Evolutionary conservation across 2,888 invertebrate species (phyloP), one percentile per base, ranked within the genome.

Genomic region (Bugulina stolonifera): DNA sequence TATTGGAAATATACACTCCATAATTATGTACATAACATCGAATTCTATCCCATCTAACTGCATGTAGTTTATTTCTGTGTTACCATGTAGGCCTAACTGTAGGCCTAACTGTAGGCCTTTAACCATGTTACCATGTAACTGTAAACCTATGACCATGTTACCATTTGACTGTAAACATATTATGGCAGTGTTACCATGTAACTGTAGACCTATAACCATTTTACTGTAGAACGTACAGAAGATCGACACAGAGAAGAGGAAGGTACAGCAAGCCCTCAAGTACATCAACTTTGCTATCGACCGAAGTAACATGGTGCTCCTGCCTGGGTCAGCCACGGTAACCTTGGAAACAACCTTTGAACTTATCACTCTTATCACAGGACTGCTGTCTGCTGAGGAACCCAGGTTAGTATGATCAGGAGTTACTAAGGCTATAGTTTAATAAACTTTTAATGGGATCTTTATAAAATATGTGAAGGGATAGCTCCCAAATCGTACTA

Each of bases 271-370:
- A 80, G 90, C 91, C 69, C 87, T 95, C 77, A 91, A 91, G 82
- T 94, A 94, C 86, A 93, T 95, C 85, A 90, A 92, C 79, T 94
- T 94, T 87, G 94, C 94, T 75, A 93, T 95, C 77, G 89, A 91
- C 74, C 94, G 93, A 86, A 90, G 93, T 85, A 94, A 92, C 85
- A 87, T 93, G 80, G 93, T 94, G 87, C 93, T 95, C 89, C 87
- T 96, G 78, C 93, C 94, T 1, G 94, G 93, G 75, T 93, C 94
- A 85, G 94, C 94, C 75, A 94, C 94, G 71, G 91, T 95, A 80
- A 92, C 95, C 76, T 88, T 96, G 83, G 95, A 96, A 85, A 93
- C 92, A 73, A 92, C 95, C 77, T 92, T 93, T 82, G 82, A 82
- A 72, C 78, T 82, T 71, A 80, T 79, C 75, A 78, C 76, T 14